Percentiles rank a stretch among this genome's conserved stretches.
Conservation (phyloP, 2,797 vertebrate species). For the Esox lucius region DNA sequence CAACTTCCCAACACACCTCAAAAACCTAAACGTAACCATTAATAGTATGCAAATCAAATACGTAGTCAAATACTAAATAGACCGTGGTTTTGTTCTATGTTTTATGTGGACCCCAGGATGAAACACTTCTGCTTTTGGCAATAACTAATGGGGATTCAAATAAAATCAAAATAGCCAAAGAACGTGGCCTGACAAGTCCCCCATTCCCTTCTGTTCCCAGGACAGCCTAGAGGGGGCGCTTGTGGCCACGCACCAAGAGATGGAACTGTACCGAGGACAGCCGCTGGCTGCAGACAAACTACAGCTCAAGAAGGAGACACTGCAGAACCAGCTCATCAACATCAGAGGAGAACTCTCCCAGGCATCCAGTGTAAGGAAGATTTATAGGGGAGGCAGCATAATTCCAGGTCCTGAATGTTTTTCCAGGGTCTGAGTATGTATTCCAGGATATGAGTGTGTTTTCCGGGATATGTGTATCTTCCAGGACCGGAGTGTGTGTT, state of each 20-base stretch:
- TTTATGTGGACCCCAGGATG: no score
- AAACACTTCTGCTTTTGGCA: no score
- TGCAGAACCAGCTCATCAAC: conserved; percentile 95
- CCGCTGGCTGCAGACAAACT: conserved; percentile 84
- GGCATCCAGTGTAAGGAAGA: conserved; percentile 84
- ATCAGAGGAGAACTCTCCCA: conserved; percentile 94
- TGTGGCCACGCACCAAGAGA: conserved; percentile 92
- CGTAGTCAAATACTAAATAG: no score
- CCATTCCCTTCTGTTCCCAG: conserved; percentile 61
- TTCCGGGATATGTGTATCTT: not conserved
- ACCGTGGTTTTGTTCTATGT: no score
- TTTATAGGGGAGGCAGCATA: not conserved
- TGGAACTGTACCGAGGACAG: conserved; percentile 90
- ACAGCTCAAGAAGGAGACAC: conserved; percentile 88
- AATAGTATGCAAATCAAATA: no score
- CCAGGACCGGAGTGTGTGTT: no score
- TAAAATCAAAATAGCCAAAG: no score
- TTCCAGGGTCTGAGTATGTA: no score
- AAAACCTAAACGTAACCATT: no score
- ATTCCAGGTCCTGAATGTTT: not conserved
- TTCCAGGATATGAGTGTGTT: not conserved
- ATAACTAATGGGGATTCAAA: no score
- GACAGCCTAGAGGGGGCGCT: conserved; percentile 91
- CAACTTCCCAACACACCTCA: no score
- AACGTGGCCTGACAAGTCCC: not conserved